A percentile compares a stretch with the other conserved stretches of the same genome.
Evolutionary conservation across 2,888 invertebrate species (phyloP).

Genomic region (Pristionchus japonicus): DNA sequence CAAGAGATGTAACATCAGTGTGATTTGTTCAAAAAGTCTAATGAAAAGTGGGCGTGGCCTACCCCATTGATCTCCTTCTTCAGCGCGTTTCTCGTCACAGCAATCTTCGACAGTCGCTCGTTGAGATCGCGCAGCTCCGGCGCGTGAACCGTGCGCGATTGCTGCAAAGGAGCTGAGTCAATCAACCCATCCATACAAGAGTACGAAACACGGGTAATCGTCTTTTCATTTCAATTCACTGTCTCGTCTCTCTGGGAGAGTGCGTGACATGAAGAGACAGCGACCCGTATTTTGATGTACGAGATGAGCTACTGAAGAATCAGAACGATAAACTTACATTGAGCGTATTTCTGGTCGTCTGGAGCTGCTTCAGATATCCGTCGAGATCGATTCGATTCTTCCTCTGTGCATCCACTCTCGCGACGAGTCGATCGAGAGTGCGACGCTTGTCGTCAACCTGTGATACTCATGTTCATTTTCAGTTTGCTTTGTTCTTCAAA

Average conservation of each 20-base stretch:
- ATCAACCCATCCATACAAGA: too few relatives aligned
- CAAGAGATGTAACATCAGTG: too few relatives aligned
- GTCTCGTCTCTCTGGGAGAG: too few relatives aligned
- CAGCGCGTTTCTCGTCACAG: slow-evolving; percentile 14
- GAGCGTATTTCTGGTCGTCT: slow-evolving; percentile 27
- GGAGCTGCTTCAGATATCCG: slow-evolving; percentile 14
- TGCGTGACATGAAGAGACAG: too few relatives aligned
- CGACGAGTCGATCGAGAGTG: slow-evolving; percentile 42
- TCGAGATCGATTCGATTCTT: slow-evolving; percentile 35
- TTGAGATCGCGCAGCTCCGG: slow-evolving; percentile 34
- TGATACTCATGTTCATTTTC: too few relatives aligned
- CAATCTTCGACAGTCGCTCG: slow-evolving; percentile 24
- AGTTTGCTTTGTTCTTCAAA: too few relatives aligned
- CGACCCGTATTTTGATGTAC: too few relatives aligned
- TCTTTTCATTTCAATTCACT: too few relatives aligned
- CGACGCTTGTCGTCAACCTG: slow-evolving; percentile 45
- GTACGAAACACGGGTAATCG: too few relatives aligned
- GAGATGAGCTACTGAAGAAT: too few relatives aligned
- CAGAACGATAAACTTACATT: too few relatives aligned
- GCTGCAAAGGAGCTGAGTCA: background rate
- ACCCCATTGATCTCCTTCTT: slow-evolving; percentile 32
- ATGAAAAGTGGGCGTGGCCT: background rate
- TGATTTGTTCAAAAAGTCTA: too few relatives aligned
- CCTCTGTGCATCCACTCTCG: slow-evolving; percentile 14
- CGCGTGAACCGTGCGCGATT: slow-evolving; percentile 34